Base-by-base conservation (phyloP, 2,888 invertebrate species). In the Pteria penguin region DNA sequence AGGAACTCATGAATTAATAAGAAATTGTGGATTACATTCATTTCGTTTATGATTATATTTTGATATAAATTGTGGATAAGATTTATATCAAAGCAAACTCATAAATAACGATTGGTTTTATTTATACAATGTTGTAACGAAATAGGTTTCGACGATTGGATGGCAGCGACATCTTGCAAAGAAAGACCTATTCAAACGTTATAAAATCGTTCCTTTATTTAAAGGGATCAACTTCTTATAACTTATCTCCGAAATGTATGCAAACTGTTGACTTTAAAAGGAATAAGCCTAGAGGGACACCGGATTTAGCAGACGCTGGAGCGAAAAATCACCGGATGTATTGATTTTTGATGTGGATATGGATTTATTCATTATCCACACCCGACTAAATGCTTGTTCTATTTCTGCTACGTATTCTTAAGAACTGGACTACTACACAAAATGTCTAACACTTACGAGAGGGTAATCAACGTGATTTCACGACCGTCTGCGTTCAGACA, bases 401-500 rank as follows among this genome's bases (percentile, higher is more conserved):
- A 11, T 11, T 11, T 14, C 8, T 36, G 5, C 5, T 14, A 36
- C 5, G 5, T 36, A 14, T 14, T 36, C 14, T 11, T 11, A 36
- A 36, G 45, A 33, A 27, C 22, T 14, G 32, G 36, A 52, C 57
- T 29, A 24, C 45, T 31, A 45, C 36, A 62, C 33, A 75, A 57
- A 2, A 85, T 83, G 83, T 72, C 85, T 22, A 82, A 78, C 33
- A 75, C 82, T 1, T 82, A 82, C 75, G 88, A 87, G 52, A 86
- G 84, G 67, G 87, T 89, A 8, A 73, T 89, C 24, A 73, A 70
- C n/a, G 87, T 89, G 5, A 87, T 90, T 26, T 84, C 86, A 1
- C 85, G 88, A 78, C 79, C 82, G 27, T 86, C 89, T 22, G 82
- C 83, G 27, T 69, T 76, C 32, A 72, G 90, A 60, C 87, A 88